phyloP scores from a whole-genome alignment of 2,888 invertebrate species.

The Amblyjoppa proteus region DNA sequence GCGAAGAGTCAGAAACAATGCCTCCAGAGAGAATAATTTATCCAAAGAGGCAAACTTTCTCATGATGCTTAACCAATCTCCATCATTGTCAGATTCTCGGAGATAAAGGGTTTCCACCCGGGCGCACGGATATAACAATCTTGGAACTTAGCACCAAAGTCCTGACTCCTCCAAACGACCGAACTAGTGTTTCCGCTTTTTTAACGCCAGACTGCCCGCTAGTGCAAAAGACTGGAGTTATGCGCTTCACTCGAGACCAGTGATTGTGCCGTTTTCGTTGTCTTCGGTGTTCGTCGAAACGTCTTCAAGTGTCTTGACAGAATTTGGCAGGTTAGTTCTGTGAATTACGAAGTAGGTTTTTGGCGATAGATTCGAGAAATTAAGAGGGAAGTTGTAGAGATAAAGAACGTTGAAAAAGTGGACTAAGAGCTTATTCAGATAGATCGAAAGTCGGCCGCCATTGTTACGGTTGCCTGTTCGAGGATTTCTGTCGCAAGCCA shows the following conservation, averaged over 20 bases:
- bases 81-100: neutral
- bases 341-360: too few relatives aligned
- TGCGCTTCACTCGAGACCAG: neutral
- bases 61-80: neutral
- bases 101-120: conserved; percentile 11
- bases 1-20: neutral
- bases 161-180: neutral
- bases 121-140: conserved; percentile 30
- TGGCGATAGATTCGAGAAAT: too few relatives aligned
- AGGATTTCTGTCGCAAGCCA: too few relatives aligned
- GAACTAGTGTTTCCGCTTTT: neutral
- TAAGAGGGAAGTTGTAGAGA: too few relatives aligned
- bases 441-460: too few relatives aligned
- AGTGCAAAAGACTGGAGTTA: neutral
- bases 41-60: conserved; percentile 26
- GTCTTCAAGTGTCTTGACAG: too few relatives aligned
- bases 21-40: conserved; percentile 40
- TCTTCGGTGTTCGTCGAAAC: too few relatives aligned
- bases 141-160: conserved; percentile 2
- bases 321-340: too few relatives aligned
- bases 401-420: too few relatives aligned
- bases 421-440: too few relatives aligned
- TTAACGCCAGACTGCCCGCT: neutral
- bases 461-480: too few relatives aligned
- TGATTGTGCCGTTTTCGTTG: too few relatives aligned